These are phyloP conservation scores for Nemotelus pantherinus DNA, from an alignment of 2,888 invertebrate species.

Conservation along the genomic window DNA sequence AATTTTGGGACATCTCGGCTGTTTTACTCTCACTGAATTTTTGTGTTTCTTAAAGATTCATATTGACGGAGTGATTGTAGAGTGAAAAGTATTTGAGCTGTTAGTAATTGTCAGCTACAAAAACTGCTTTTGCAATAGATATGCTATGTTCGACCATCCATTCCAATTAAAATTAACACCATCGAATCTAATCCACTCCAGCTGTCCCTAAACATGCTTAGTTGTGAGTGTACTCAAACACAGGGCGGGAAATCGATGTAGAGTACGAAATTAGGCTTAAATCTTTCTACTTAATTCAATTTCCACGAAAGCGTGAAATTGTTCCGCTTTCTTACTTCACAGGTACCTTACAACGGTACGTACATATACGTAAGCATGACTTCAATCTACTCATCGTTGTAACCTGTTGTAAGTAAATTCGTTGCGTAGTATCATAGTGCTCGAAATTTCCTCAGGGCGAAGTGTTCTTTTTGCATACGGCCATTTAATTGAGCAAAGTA, in stretches of 20 bases:
- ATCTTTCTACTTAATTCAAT: conserved; percentile 10
- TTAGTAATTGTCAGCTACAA: too few species aligned
- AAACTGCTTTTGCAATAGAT: too few species aligned
- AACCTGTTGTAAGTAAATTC: too few species aligned
- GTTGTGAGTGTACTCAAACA: too few species aligned
- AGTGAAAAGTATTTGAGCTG: background rate
- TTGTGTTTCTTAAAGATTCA: background rate
- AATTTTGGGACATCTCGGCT: background rate
- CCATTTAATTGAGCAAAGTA: background rate
- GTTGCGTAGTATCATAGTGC: background rate
- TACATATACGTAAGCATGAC: background rate
- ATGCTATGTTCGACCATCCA: too few species aligned
- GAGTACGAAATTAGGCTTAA: background rate
- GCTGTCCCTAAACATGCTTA: too few species aligned
- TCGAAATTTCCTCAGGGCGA: conserved; percentile 3
- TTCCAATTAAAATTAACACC: too few species aligned
- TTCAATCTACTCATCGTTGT: too few species aligned
- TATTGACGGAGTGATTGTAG: background rate
- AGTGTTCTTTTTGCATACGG: background rate
- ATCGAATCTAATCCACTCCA: too few species aligned
- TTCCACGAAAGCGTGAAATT: conserved; percentile 10
- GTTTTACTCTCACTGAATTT: background rate
- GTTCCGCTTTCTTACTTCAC: conserved; percentile 14
- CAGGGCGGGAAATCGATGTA: too few species aligned
- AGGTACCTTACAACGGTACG: background rate